These are phyloP conservation scores for Trogon surrucura DNA, from an alignment of 2,113 vertebrate genomes.

Conservation along the genomic window DNA sequence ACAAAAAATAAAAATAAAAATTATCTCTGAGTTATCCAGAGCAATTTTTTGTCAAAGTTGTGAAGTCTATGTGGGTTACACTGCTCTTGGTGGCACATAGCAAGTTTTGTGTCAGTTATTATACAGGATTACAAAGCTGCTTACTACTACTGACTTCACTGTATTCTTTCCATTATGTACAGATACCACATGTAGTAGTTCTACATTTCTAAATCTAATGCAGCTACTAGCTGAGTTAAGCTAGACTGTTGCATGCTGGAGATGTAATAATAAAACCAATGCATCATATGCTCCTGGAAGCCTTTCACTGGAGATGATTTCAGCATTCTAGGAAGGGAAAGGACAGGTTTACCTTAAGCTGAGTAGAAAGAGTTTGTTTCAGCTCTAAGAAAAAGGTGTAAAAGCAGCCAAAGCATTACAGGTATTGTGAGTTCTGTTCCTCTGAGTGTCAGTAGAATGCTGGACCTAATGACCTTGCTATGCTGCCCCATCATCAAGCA, in stretches of 20 bases:
- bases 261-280: not conserved
- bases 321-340: not conserved
- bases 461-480: not conserved
- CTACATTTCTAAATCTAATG: not conserved
- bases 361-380: not conserved
- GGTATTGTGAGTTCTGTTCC: not conserved
- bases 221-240: not conserved
- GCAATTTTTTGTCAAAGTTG: not conserved
- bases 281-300: not conserved
- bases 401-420: not conserved
- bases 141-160: not conserved
- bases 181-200: not conserved
- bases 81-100: not conserved
- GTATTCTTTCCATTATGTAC: not conserved
- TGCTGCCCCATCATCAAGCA: not conserved
- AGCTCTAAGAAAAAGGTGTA: not conserved
- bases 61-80: not conserved
- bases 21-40: not conserved
- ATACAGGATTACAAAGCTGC: not conserved
- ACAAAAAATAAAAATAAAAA: too few species aligned
- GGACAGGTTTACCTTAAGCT: not conserved
- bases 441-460: not conserved
- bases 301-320: not conserved
- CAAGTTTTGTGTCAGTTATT: not conserved
- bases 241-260: not conserved